Conservation (phyloP, 2,888 invertebrate species). For the Hofmannophila pseudospretella region DNA sequence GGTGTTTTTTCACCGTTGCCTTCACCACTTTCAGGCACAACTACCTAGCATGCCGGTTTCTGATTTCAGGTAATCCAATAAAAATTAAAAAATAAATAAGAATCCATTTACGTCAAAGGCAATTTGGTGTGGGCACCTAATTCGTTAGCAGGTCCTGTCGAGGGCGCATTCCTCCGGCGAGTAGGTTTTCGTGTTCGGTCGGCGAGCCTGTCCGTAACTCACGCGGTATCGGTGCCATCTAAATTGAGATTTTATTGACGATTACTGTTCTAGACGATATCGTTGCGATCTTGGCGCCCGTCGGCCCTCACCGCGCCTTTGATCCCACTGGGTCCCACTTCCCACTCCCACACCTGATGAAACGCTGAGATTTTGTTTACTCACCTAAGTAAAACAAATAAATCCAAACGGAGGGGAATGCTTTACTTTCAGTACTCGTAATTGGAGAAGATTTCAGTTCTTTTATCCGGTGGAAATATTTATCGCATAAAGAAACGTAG, state of each 20-base stretch:
- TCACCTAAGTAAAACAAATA: background rate
- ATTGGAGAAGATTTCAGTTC: too few species aligned
- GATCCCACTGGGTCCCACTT: too few species aligned
- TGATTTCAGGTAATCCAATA: too few species aligned
- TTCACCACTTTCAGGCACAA: too few species aligned
- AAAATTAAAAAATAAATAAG: conserved; percentile 35
- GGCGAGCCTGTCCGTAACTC: conserved; percentile 72
- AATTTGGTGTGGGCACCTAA: conserved; percentile 54
- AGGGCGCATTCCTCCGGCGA: conserved; percentile 68
- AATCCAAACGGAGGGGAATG: background rate
- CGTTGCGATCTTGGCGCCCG: conserved; percentile 77
- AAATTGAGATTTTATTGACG: conserved; percentile 78
- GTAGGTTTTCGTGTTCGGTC: conserved; percentile 75
- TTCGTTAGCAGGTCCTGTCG: conserved; percentile 73
- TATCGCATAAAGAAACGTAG: too few species aligned
- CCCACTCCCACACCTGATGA: conserved; percentile 25
- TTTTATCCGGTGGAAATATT: too few species aligned
- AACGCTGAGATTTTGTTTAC: background rate
- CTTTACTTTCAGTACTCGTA: background rate
- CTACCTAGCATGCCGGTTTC: too few species aligned
- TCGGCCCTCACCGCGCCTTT: conserved; percentile 43
- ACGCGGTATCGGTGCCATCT: conserved; percentile 74
- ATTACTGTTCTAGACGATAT: conserved; percentile 76
- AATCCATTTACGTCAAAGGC: conserved; percentile 32
- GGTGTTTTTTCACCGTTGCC: too few species aligned